Evolutionary conservation across 2,888 invertebrate genomes (phyloP).

Genomic region (Hecatera dysodea): DNA sequence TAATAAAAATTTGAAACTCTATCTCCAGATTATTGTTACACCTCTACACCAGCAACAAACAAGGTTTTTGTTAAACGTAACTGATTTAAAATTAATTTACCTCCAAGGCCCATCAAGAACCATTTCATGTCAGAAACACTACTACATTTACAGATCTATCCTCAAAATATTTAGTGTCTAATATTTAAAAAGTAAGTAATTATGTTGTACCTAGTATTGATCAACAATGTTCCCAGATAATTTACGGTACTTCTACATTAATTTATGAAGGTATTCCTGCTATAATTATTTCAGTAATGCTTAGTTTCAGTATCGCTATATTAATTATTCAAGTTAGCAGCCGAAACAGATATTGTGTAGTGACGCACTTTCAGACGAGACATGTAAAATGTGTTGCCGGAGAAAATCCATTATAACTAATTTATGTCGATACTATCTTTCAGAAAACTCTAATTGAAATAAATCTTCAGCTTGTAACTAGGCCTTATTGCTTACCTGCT

Average conservation of each 20-base stretch:
- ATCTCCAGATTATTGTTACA: too few species aligned
- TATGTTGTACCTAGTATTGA: conserved; percentile 23
- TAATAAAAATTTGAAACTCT: too few species aligned
- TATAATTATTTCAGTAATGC: conserved; percentile 41
- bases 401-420: conserved; percentile 18
- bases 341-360: conserved; percentile 22
- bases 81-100: background rate
- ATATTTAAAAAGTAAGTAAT: background rate
- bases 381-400: conserved; percentile 8
- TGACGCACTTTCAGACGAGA: conserved; percentile 25
- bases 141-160: conserved; percentile 3
- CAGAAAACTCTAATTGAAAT: background rate
- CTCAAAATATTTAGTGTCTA: conserved; percentile 1
- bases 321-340: conserved; percentile 57
- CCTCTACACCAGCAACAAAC: background rate
- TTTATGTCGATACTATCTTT: background rate
- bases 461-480: background rate
- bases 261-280: conserved; percentile 36
- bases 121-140: background rate
- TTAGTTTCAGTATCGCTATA: conserved; percentile 63
- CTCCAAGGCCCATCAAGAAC: background rate
- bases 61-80: background rate
- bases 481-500: background rate
- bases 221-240: conserved; percentile 22
- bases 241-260: conserved; percentile 17